Percentiles rank a stretch among this genome's conserved stretches.
These are phyloP conservation scores for Dryas iulia DNA, from an alignment of 1,140 invertebrate genomes.

Conservation along the genomic window DNA sequence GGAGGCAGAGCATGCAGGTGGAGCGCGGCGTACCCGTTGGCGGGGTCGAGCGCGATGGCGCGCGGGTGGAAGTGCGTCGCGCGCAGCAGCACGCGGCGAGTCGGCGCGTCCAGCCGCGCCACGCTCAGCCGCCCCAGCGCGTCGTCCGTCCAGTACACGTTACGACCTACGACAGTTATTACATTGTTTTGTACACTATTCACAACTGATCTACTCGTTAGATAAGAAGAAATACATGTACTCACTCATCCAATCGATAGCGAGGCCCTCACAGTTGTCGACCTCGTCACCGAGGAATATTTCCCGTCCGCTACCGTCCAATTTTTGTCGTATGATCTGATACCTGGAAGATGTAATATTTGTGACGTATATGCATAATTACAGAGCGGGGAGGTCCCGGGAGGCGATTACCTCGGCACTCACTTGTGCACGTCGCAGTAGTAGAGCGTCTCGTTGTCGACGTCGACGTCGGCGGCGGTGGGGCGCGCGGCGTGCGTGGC, in stretches of 20 bases:
- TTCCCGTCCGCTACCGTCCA: constrained; percentile 86
- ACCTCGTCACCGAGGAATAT: constrained; percentile 84
- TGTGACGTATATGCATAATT: background rate
- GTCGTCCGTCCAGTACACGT: constrained; percentile 92
- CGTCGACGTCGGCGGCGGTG: constrained; percentile 86
- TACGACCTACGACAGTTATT: constrained; percentile 72
- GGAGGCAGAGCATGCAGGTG: background rate
- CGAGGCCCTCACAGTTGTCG: constrained; percentile 85
- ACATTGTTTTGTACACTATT: background rate
- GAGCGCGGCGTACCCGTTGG: constrained; percentile 61
- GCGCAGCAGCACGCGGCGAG: constrained; percentile 79
- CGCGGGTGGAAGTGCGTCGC: constrained; percentile 81
- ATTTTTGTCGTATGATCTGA: constrained; percentile 87
- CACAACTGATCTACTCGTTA: too few species aligned
- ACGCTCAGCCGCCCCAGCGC: constrained; percentile 83
- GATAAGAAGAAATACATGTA: too few species aligned
- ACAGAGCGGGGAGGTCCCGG: too few species aligned
- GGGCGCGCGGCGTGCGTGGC: constrained; percentile 83
- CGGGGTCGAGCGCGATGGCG: constrained; percentile 86
- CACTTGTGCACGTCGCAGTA: constrained; percentile 84
- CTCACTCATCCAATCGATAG: constrained; percentile 88
- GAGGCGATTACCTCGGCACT: background rate
- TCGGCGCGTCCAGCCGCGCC: constrained; percentile 80
- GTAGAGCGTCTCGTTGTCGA: constrained; percentile 84
- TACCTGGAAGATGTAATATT: constrained; percentile 46